These are phyloP conservation scores for Rhinophrynus dorsalis DNA, from an alignment of 2,797 vertebrate species.

Conservation along the genomic window DNA sequence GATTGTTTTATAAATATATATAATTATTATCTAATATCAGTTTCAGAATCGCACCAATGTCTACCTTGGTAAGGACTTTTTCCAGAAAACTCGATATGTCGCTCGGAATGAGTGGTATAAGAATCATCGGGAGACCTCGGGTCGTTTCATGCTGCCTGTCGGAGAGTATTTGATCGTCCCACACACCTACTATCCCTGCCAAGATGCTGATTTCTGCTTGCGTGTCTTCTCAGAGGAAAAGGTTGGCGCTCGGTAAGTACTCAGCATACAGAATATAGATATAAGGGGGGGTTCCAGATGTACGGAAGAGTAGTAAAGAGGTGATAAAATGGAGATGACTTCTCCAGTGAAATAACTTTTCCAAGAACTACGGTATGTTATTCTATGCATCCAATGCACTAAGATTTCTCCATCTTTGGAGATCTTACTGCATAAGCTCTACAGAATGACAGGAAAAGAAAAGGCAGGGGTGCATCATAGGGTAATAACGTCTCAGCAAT, in stretches of 20 bases:
- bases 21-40: background rate
- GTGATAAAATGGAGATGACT: too few relatives aligned
- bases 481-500: too few relatives aligned
- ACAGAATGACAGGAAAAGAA: too few relatives aligned
- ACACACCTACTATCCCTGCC: background rate
- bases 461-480: too few relatives aligned
- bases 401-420: too few relatives aligned
- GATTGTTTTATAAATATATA: background rate
- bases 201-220: conserved; percentile 19
- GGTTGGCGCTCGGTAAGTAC: background rate
- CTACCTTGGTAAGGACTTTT: conserved; percentile 9
- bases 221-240: conserved; percentile 13
- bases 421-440: too few relatives aligned
- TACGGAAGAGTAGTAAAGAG: too few relatives aligned
- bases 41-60: background rate
- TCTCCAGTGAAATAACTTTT: too few relatives aligned
- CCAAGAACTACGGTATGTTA: too few relatives aligned
- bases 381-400: too few relatives aligned
- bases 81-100: background rate
- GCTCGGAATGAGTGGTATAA: background rate
- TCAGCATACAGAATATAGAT: too few relatives aligned
- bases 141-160: conserved; percentile 6
- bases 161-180: conserved; percentile 15
- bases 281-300: too few relatives aligned
- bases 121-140: background rate